Base-by-base conservation (phyloP, 1,140 invertebrate genomes). In the Argopecten irradians region DNA sequence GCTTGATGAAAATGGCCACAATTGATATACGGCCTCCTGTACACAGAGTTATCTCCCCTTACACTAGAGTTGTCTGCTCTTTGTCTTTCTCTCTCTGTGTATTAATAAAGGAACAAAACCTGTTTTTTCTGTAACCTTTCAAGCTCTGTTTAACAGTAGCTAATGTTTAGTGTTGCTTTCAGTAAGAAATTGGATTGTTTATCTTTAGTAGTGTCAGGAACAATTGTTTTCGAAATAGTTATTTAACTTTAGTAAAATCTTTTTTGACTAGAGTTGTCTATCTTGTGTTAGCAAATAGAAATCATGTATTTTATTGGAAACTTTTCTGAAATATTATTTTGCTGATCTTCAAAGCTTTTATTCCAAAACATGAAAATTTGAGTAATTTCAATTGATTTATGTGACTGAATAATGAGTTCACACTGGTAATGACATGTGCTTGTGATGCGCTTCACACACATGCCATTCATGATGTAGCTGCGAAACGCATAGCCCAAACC, bases 401-500 rank as follows among this genome's bases (percentile, higher is more conserved):
- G n/a, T n/a, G n/a, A 71, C 55, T 28, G 28, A 28, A 71, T 28
- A 16, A 16, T 71, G 55, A 71, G 28, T 28, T 28, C 19, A 71
- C 55, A 71, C 55, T n/a, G 14, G 22, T 28, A 28, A 5, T 28
- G n/a, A 71, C 55, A 71, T 71, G 55, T 71, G 55, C 55, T 71
- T 71, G 55, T 71, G 55, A 71, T 71, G 55, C 55, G n/a, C n/a
- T n/a, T 11, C 14, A 71, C 5, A 71, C 55, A 71, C 55, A 71
- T 22, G n/a, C 55, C 55, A 28, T 16, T 71, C 0, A 28, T n/a
- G 5, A 28, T 2, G 55, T 5, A 71, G 55, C 55, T 71, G 55
- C 55, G 55, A 71, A 71, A 71, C 55, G 55, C 55, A 71, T 28
- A 71, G 55, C 55, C 55, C 55, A 71, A 71, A 71, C 55, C 55